Conservation (phyloP, 1,140 invertebrate genomes). For the Pseudomyrmex concolor region DNA sequence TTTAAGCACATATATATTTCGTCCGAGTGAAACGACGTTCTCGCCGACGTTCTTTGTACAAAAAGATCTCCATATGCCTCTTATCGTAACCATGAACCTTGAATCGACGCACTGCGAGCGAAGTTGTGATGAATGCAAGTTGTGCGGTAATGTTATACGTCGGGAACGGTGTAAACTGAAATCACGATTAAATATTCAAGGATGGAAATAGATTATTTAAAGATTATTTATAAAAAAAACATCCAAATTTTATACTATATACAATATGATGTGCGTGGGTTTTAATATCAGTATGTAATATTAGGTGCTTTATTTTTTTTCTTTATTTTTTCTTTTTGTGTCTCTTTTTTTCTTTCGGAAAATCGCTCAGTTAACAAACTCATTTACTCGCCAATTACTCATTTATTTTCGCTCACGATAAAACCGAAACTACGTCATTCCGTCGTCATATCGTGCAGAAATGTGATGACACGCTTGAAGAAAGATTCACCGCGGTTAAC, state of each 20-base stretch:
- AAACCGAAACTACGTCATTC: constrained; percentile 5
- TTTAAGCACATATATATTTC: background rate
- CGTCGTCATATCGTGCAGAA: background rate
- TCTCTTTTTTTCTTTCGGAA: no score
- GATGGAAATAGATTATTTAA: background rate
- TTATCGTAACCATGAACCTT: constrained; percentile 53
- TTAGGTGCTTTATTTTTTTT: no score
- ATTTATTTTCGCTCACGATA: background rate
- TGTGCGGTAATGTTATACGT: background rate
- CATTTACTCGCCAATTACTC: background rate
- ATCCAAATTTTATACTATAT: no score
- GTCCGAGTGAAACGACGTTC: background rate
- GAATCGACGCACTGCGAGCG: constrained; percentile 15
- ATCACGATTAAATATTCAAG: background rate
- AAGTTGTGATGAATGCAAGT: background rate
- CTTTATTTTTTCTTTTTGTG: background rate
- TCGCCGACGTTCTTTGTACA: constrained; percentile 22
- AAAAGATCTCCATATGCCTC: constrained; percentile 17
- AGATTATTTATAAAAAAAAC: background rate
- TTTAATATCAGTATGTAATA: no score
- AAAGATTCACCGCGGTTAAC: constrained; percentile 7
- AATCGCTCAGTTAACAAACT: background rate
- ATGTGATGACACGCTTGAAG: background rate
- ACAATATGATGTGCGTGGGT: no score
- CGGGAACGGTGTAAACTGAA: background rate